Base-by-base conservation (phyloP, 2,888 invertebrate species). In the Biston stratarius region DNA sequence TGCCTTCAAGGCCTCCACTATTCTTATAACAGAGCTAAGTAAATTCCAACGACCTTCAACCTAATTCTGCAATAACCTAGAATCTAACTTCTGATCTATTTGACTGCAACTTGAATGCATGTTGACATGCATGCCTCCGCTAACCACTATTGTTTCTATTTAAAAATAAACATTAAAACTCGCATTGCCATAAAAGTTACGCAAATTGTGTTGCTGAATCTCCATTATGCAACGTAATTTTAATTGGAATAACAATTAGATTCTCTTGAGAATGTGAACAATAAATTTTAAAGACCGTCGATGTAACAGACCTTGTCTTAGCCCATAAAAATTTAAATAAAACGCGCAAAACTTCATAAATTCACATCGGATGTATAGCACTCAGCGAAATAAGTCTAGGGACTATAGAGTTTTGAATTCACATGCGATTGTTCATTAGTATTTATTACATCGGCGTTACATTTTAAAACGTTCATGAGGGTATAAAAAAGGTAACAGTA, bases 71-170 rank as follows among this genome's bases (percentile, higher is more conserved):
- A 42, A 67, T 68, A 69, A 71, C 57, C 57, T 67, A 65, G 64
- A 69, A 53, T 36, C 48, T 49, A 38, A 24, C 24, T 51, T 67
- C 55, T 67, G 64, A 70, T 71, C 65, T 69, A 69, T 69, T 65
- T 59, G 52, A 69, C 52, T 71, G 71, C 56, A 72, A 55, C 47
- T 61, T 69, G 40, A 56, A 66, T 74, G 73, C 71, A 71, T 61
- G 69, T 65, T 68, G 69, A 68, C 73, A 69, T 75, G 73, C 67
- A 73, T 36, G 11, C 45, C 15, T 53, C 38, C 24, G 47, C 36
- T 57, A 48, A 36, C 40, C 10, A 8, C 49, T n/a, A 40, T 42
- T 59, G 59, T 59, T 59, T 42, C 49, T 40, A 49, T 33, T 59
- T 59, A 33, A 42, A 49, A 59, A 34, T 36, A n/a, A 48, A 10